phyloP scores from a whole-genome alignment of 2,797 vertebrate genomes.

The Hydrophis major region DNA sequence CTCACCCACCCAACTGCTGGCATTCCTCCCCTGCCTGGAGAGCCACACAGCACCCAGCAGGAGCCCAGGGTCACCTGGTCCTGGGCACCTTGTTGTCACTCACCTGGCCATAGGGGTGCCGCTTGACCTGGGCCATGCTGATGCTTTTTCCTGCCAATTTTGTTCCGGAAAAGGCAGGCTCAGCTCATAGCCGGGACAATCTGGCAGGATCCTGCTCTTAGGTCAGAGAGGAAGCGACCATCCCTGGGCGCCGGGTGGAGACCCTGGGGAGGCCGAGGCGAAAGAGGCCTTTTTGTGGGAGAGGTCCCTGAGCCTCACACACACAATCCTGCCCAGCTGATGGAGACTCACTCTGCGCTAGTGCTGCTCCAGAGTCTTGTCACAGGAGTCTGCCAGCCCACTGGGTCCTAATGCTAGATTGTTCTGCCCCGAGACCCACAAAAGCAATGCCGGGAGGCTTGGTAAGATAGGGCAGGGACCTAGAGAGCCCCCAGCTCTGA shows the following conservation, averaged over 20 bases:
- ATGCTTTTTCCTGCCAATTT: constrained; percentile 21
- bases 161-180: constrained; percentile 11
- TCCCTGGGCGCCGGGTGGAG: neutral
- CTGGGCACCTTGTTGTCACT: constrained; percentile 55
- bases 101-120: constrained; percentile 85
- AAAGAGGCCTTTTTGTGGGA: constrained; percentile 32
- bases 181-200: constrained; percentile 54
- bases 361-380: constrained; percentile 80
- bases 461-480: neutral
- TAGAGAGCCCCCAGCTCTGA: too few relatives aligned
- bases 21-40: neutral
- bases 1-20: neutral
- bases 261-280: neutral
- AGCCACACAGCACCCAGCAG: neutral
- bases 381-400: constrained; percentile 60
- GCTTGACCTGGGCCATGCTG: constrained; percentile 89
- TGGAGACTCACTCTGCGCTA: constrained; percentile 84
- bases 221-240: neutral
- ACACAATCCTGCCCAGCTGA: constrained; percentile 75
- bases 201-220: constrained; percentile 17
- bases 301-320: constrained; percentile 52
- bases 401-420: constrained; percentile 88
- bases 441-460: neutral
- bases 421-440: neutral
- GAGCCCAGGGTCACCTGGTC: neutral